These are phyloP conservation scores for Esox lucius DNA, from an alignment of 2,797 vertebrate species.

Conservation along the genomic window DNA sequence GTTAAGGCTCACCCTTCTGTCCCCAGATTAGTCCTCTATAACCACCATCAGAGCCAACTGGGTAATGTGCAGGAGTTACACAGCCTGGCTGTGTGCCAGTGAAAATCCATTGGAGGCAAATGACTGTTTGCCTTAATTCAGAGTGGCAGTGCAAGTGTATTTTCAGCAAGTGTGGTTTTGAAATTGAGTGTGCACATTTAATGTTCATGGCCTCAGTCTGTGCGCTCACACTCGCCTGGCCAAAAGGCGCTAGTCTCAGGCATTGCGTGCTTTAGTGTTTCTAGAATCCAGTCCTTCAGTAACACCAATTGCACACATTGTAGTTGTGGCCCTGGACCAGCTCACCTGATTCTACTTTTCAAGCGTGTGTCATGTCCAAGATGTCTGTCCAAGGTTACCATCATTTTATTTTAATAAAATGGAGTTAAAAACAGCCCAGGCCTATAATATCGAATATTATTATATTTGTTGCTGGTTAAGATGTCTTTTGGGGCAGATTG, in stretches of 20 bases:
- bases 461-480: neutral
- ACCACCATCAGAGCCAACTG: constrained; percentile 11
- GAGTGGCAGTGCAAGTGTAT: neutral
- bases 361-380: no score
- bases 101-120: constrained; percentile 14
- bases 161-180: neutral
- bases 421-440: no score
- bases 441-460: neutral
- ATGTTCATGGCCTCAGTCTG: neutral
- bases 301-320: no score
- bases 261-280: neutral
- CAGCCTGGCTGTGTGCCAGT: neutral
- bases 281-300: no score
- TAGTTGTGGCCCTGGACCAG: no score
- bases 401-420: no score
- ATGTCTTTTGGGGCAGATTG: neutral
- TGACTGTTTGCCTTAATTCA: neutral
- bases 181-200: neutral
- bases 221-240: neutral
- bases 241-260: neutral
- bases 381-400: no score
- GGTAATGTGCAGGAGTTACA: constrained; percentile 5
- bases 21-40: neutral
- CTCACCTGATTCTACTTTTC: no score
- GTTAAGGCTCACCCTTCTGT: constrained; percentile 20